Base-by-base conservation (phyloP, 53 echinoderm and acorn worm genomes). In the Luidia sarsii region DNA sequence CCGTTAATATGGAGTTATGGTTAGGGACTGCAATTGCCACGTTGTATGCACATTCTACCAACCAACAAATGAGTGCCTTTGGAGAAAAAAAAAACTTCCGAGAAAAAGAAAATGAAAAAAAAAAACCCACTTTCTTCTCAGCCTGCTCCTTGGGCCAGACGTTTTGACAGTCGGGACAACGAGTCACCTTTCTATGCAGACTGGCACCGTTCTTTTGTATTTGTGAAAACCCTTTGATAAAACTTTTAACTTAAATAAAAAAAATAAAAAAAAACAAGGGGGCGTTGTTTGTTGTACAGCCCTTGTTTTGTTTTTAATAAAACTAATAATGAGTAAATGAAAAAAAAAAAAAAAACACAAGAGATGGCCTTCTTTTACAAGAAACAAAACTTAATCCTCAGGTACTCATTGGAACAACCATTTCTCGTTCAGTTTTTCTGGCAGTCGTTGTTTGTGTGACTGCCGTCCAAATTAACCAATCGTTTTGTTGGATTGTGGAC, bases 121-220 rank as follows among this genome's bases (percentile, higher is more conserved):
- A n/a, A n/a, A n/a, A n/a, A n/a, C n/a, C n/a, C n/a, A n/a, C n/a
- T n/a, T n/a, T n/a, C n/a, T n/a, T n/a, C n/a, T n/a, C n/a, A n/a
- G n/a, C n/a, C n/a, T n/a, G n/a, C n/a, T n/a, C n/a, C n/a, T n/a
- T n/a, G n/a, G n/a, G n/a, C n/a, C n/a, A n/a, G n/a, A n/a, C n/a
- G n/a, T 68, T 48, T 41, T 59, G 77, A 77, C 61, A 5, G 51
- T 69, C 33, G n/a, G 10, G 15, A 33, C 59, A 60, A 39, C n/a
- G n/a, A 46, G 43, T 41, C 6, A 21, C 41, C 48, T 45, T 38
- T 33, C 72, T 77, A 77, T 77, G 77, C 77, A 77, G 61, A 45
- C 23, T 37, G 27, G 61, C 60, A 77, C 77, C 59, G 60, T 77
- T 74, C 39, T 77, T 66, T 77, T 77, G 77, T 77, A 77, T 77